These are phyloP conservation scores for Tetrapedia diversipes DNA, from an alignment of 2,888 invertebrate species.

Conservation along the genomic window DNA sequence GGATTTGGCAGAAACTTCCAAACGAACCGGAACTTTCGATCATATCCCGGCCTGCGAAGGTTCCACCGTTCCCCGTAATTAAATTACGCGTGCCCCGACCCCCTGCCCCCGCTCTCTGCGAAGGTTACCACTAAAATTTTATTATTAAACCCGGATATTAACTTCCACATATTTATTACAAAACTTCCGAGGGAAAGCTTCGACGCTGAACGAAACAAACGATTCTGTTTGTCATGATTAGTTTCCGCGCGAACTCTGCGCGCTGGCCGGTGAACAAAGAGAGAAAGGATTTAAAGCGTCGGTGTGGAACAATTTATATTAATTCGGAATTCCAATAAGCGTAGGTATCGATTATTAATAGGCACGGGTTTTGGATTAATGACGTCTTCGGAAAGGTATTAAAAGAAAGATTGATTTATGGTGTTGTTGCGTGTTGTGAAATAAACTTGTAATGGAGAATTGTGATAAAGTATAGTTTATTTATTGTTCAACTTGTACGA, in stretches of 20 bases:
- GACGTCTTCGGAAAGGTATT: no score
- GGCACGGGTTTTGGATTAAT: background rate
- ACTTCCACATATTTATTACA: conserved; percentile 39
- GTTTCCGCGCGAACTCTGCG: background rate
- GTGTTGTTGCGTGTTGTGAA: no score
- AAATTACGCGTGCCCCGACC: conserved; percentile 27
- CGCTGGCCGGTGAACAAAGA: background rate
- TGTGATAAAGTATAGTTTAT: no score
- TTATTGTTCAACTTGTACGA: no score
- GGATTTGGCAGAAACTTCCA: conserved; percentile 4
- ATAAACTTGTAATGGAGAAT: no score
- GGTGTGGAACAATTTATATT: background rate
- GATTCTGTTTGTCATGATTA: conserved; percentile 19
- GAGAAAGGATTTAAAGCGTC: background rate
- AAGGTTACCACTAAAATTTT: conserved; percentile 27
- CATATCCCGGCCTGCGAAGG: conserved; percentile 20
- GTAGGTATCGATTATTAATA: background rate
- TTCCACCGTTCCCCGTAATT: conserved; percentile 27
- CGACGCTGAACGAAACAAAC: conserved; percentile 4
- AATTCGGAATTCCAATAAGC: background rate
- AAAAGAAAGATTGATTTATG: no score
- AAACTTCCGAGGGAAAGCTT: conserved; percentile 24
- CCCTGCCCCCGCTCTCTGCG: no score
- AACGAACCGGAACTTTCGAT: conserved; percentile 34
- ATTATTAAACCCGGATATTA: conserved; percentile 40